Base-by-base conservation (phyloP, 2,797 vertebrate genomes). In the Perodicticus potto region DNA sequence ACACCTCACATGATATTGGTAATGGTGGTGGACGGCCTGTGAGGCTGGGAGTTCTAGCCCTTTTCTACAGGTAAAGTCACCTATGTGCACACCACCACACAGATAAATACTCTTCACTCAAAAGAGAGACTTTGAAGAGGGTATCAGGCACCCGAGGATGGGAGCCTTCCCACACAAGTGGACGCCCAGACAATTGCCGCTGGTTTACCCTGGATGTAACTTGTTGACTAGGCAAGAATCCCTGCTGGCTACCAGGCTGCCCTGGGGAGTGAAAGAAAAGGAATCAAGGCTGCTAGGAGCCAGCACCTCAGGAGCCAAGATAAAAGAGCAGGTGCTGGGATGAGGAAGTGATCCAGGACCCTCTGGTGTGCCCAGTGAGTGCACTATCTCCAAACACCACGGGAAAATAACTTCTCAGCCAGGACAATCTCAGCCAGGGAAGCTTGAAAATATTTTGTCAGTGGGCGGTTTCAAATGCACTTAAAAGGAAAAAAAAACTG, bases 381-480 rank as follows among this genome's bases (percentile, higher is more conserved):
- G 3, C 0, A 14, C 32, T 0, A 3, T 13, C 69, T 40, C 65
- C 61, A 20, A 29, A 29, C 1, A 5, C 11, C 0, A 6, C 61
- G 0, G 0, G 22, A 40, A 53, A 65, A 11, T 17, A 34, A 55
- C 45, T 29, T 40, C 37, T 37, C 3, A 4, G 0, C 32, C 65
- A 34, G 5, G 7, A 25, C 14, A 8, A 0, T 53, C 83, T 63
- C 32, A 19, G 53, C 67, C 9, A 12, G 55, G 4, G 45, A 85
- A 43, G 37, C n/a, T 10, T 23, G 59, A 29, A 49, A 49, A 2
- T 7, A 37, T 32, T 88, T 34, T 67, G 27, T 9, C 34, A 57
- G 69, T 1, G n/a, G 74, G 22, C 37, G 2, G 65, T 22, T 72
- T 32, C 72, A 87, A 55, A 45, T 27, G 7, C 45, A 69, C 72